phyloP scores from a whole-genome alignment of 1,140 invertebrate species.

The Dryas iulia region DNA sequence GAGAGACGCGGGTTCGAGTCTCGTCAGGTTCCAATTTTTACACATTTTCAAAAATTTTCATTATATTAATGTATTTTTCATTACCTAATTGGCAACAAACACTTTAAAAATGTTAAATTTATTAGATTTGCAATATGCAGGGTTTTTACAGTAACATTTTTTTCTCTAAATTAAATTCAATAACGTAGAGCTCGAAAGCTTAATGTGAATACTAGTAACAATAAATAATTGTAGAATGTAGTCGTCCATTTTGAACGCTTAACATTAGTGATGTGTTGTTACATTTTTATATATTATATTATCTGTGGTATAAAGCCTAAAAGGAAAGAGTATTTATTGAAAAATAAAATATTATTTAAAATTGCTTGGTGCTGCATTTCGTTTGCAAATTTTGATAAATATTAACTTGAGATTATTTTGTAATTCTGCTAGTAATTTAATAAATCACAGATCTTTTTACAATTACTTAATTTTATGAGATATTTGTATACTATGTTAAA shows the following conservation, averaged over 20 bases:
- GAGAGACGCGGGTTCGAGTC: no score
- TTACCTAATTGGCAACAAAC: no score
- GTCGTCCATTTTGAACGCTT: slow-evolving; percentile 20
- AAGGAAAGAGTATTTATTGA: neutral
- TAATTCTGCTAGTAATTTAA: no score
- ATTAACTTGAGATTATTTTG: no score
- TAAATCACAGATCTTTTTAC: no score
- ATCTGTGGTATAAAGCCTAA: neutral
- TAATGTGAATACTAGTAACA: slow-evolving; percentile 8
- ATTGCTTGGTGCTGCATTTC: neutral
- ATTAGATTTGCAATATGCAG: no score
- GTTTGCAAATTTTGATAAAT: neutral
- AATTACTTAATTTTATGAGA: no score
- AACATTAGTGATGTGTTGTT: neutral
- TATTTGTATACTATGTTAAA: no score
- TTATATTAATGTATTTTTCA: no score
- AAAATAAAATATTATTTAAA: neutral
- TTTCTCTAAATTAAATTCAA: neutral
- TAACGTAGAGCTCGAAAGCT: neutral
- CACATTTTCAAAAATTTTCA: no score
- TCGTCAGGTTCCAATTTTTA: no score
- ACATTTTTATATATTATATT: neutral
- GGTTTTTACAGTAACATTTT: neutral
- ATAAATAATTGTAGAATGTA: slow-evolving; percentile 20
- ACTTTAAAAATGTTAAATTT: no score